Conservation (phyloP, 2,797 vertebrate genomes). For the Macropus fuliginosus region DNA sequence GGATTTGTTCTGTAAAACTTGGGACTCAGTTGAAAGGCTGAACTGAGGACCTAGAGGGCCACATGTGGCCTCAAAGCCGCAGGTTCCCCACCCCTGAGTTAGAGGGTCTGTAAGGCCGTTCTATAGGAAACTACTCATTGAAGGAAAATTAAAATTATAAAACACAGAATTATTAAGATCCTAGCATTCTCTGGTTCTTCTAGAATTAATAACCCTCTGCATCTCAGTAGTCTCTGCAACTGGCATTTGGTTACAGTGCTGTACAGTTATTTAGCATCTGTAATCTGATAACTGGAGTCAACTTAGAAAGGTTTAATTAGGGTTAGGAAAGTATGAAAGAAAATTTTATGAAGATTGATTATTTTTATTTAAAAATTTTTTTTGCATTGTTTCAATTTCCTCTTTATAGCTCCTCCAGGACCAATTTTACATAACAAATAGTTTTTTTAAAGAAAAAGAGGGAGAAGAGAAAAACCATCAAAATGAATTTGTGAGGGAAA, state of each 20-base stretch:
- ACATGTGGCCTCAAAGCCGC: no score
- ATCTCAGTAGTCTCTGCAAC: not conserved
- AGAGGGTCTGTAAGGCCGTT: no score
- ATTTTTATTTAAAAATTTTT: not conserved
- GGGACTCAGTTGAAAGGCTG: no score
- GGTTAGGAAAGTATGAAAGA: not conserved
- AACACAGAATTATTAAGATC: not conserved
- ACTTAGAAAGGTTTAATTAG: not conserved
- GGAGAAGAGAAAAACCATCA: not conserved
- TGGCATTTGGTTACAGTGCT: not conserved
- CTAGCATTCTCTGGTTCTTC: not conserved
- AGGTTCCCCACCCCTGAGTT: no score
- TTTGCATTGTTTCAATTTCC: not conserved
- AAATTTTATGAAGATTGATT: not conserved
- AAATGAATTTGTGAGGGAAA: not conserved
- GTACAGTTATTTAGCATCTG: not conserved
- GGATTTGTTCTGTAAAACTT: no score
- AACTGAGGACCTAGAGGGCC: no score
- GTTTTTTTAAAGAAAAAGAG: not conserved
- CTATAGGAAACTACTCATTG: no score
- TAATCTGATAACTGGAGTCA: not conserved
- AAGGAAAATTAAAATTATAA: not conserved
- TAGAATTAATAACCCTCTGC: not conserved
- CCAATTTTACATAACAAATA: not conserved
- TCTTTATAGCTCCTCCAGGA: not conserved